Conservation (phyloP, 2,113 vertebrate species). For the Propithecus coquereli region DNA sequence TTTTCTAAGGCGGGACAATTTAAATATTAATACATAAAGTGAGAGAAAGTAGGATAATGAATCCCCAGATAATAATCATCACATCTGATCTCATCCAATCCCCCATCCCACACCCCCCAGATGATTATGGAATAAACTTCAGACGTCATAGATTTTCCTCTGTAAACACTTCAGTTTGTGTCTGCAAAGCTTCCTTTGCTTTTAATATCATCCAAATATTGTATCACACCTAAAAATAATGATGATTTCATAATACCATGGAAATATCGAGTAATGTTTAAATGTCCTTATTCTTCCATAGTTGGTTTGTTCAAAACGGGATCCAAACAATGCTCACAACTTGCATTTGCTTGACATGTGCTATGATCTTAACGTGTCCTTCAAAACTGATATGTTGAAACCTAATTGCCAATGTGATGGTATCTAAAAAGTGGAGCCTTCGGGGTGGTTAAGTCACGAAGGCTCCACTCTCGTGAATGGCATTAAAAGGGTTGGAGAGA, state of each 20-base stretch:
- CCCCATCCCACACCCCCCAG: accelerated
- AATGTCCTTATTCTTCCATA: neutral
- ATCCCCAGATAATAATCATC: neutral
- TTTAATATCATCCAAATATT: neutral
- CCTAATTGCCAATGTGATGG: no score
- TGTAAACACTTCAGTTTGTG: neutral
- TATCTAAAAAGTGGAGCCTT: neutral
- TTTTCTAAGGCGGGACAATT: neutral
- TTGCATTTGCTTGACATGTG: neutral
- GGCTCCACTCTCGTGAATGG: neutral
- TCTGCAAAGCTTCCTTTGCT: neutral
- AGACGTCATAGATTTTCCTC: neutral
- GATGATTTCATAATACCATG: neutral
- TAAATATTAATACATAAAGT: neutral
- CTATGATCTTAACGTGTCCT: no score
- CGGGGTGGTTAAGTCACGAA: neutral
- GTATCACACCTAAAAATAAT: neutral
- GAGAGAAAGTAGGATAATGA: neutral
- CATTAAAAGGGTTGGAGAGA: neutral
- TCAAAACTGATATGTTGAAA: neutral
- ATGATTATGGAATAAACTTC: neutral
- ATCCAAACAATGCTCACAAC: accelerated
- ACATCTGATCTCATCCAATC: neutral
- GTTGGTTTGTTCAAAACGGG: neutral
- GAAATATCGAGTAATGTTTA: neutral